Evolutionary conservation across 2,888 invertebrate genomes (phyloP).

Genomic region (Athalia rosae): DNA sequence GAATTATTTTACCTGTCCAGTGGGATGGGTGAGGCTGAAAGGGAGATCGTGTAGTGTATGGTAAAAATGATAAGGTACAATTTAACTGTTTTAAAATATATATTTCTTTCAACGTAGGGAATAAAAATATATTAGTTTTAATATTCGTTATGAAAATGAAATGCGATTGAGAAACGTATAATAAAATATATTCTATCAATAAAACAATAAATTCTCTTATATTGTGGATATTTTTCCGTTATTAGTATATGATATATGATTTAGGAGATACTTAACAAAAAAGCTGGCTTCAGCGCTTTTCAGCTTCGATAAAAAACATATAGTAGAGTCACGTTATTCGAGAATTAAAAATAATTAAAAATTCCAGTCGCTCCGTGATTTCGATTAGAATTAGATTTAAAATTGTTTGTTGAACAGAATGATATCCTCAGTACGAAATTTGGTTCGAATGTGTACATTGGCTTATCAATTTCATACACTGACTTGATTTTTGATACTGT

Average conservation of each 20-base stretch:
- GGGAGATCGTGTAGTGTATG: not conserved
- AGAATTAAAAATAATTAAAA: not conserved
- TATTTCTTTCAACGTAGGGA: conserved; percentile 48
- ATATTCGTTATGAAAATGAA: conserved; percentile 57
- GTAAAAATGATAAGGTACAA: not conserved
- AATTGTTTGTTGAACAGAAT: not conserved
- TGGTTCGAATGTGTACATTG: not conserved
- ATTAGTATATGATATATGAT: conserved; percentile 10
- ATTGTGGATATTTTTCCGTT: conserved; percentile 31
- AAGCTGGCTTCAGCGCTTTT: too few relatives aligned
- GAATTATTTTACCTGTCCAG: conserved; percentile 1
- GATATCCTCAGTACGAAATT: not conserved
- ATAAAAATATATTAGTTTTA: conserved; percentile 37
- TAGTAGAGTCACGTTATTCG: conserved; percentile 16
- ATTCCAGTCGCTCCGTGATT: not conserved
- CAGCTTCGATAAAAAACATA: too few relatives aligned
- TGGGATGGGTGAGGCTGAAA: conserved; percentile 4
- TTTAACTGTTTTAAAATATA: conserved; percentile 51
- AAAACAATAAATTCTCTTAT: conserved; percentile 37
- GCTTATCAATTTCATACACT: not conserved
- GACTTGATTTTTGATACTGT: not conserved
- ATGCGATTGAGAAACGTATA: conserved; percentile 52
- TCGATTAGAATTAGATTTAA: not conserved
- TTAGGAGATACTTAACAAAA: not conserved
- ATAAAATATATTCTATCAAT: conserved; percentile 48